Conservation (phyloP, 2,888 invertebrate genomes). For the Graphium colonna region DNA sequence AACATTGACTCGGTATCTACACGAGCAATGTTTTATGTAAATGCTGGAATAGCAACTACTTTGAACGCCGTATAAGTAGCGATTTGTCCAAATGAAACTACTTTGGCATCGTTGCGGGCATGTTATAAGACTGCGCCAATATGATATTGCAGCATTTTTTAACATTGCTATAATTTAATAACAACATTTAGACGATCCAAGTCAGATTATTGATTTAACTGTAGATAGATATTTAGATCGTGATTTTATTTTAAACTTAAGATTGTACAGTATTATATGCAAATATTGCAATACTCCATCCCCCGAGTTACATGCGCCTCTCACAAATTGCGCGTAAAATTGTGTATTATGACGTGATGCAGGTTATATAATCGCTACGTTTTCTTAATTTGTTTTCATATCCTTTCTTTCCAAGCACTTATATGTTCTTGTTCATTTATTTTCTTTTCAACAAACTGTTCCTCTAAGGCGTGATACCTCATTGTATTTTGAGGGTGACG, state of each 20-base stretch:
- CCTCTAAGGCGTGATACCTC: no score
- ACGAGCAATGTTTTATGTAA: not conserved
- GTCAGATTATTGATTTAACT: not conserved
- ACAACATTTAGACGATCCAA: not conserved
- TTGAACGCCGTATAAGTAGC: slow-evolving; percentile 7
- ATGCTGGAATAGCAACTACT: not conserved
- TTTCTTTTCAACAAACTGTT: no score
- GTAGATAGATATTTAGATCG: not conserved
- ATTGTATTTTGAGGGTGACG: no score
- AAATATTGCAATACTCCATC: not conserved
- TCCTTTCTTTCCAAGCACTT: no score
- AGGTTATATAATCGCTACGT: no score
- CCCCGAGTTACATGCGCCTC: not conserved
- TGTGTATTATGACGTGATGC: no score
- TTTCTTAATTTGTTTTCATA: no score
- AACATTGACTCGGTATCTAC: not conserved
- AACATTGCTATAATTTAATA: no score
- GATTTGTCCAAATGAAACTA: not conserved
- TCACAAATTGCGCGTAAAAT: no score
- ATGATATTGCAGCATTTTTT: not conserved
- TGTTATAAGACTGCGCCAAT: not conserved
- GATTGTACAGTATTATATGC: not conserved
- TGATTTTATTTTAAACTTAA: not conserved
- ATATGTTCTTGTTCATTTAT: no score
- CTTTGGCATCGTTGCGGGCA: not conserved